A percentile compares a stretch with the other conserved stretches of the same genome.
These are phyloP conservation scores for Sinocyclocheilus maitianheensis DNA, from an alignment of 2,113 vertebrate genomes.

Conservation along the genomic window DNA sequence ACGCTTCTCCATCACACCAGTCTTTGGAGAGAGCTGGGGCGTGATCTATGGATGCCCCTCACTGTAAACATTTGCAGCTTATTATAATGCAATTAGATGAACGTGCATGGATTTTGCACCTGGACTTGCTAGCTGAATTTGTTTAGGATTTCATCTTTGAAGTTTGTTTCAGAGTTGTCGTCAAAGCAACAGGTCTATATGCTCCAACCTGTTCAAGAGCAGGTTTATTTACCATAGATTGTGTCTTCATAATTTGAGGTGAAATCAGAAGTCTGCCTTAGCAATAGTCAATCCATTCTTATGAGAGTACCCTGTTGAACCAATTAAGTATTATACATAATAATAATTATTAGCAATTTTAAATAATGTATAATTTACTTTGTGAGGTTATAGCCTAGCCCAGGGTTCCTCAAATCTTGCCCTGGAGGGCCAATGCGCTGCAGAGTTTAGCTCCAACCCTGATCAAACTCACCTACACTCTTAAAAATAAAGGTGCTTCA, in stretches of 20 bases:
- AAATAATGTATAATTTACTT: neutral
- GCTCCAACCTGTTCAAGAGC: no score
- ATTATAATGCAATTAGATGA: conserved; percentile 51
- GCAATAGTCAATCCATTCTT: neutral
- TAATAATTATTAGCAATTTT: neutral
- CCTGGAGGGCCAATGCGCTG: no score
- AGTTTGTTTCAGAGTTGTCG: neutral
- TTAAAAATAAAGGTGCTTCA: no score
- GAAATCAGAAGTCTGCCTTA: neutral
- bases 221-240: neutral
- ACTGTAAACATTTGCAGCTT: conserved; percentile 53
- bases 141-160: neutral
- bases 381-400: neutral
- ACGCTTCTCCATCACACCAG: conserved; percentile 45
- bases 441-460: no score
- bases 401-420: no score
- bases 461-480: no score
- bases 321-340: neutral
- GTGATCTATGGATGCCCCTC: conserved; percentile 23
- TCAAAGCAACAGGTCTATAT: neutral
- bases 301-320: neutral
- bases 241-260: neutral
- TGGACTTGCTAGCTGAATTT: neutral
- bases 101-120: neutral
- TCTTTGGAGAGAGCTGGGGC: conserved; percentile 31